Base-by-base conservation (phyloP, 1,140 invertebrate species). In the Dryas iulia region DNA sequence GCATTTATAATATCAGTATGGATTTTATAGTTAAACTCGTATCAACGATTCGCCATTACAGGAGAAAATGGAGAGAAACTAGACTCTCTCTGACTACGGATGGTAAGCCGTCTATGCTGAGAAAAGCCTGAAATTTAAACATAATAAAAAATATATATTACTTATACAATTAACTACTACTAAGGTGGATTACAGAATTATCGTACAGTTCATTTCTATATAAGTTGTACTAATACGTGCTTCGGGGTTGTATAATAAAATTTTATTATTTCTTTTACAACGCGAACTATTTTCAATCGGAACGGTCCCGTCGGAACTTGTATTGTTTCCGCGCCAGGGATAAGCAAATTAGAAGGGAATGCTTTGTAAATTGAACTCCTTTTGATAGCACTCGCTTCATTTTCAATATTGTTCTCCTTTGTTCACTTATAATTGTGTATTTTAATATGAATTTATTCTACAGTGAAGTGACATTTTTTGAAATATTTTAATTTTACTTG, bases 191-290 rank as follows among this genome's bases (percentile, higher is more conserved):
- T 31, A 18, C 1, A 18, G 14, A 18, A 8, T 47, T 18, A 47
- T 47, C 8, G 5, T 10, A 52, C n/a, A 11, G 31, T 35, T 60
- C 28, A 68, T 31, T 64, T 6, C 35, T 33, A 39, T 35, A 14
- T 33, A 31, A 60, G 30, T 63, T 56, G 33, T 39, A 52, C 35
- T 61, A 61, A 61, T 61, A 61, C 31, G 25, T 30, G 59, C 24
- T 61, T 52, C 23, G 23, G 39, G 6, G 14, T 47, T 1, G 8
- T 14, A 28, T 47, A 28, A 31, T 56, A 63, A 63, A 54, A 63
- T 63, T 63, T 63, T 63, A 63, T 63, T 63, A 52, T 63, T 63
- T 63, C 61, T 26, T 56, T 63, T 24, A 63, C 61, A 33, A 63
- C 30, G 12, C 52, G 52, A 63, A 63, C 61, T 63, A 63, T 63